These are phyloP conservation scores for Endotricha flammealis DNA, from an alignment of 2,888 invertebrate species.

Conservation along the genomic window DNA sequence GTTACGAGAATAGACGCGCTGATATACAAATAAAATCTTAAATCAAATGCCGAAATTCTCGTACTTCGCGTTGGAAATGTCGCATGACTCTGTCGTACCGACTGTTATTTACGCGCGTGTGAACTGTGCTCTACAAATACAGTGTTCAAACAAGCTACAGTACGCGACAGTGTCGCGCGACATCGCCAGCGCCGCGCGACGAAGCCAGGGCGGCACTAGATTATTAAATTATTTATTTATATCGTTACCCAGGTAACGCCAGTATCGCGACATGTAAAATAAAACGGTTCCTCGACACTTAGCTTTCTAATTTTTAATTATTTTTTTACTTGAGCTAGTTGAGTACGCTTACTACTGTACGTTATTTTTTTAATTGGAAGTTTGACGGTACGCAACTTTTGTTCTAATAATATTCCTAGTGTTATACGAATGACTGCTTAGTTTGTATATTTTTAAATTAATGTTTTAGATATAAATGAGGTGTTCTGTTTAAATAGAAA, in stretches of 20 bases:
- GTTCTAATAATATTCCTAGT: constrained; percentile 55
- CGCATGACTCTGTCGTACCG: no score
- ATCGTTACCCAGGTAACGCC: constrained; percentile 6
- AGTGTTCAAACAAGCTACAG: no score
- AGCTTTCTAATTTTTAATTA: constrained; percentile 46
- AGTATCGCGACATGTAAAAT: constrained; percentile 8
- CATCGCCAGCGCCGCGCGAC: no score
- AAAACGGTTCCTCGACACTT: constrained; percentile 20
- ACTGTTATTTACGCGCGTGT: no score
- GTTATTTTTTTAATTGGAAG: constrained; percentile 50
- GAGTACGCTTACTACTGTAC: constrained; percentile 73
- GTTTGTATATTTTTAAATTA: constrained; percentile 70
- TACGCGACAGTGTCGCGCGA: no score
- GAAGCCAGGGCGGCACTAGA: constrained; percentile 12
- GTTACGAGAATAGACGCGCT: no score
- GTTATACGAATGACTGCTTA: constrained; percentile 75
- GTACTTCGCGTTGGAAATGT: no score
- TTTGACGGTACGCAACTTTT: constrained; percentile 45
- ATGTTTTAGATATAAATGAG: constrained; percentile 49
- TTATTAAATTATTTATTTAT: constrained; percentile 30
- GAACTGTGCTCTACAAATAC: no score
- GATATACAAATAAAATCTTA: no score
- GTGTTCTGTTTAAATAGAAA: constrained; percentile 55
- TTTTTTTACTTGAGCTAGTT: constrained; percentile 61
- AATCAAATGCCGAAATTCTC: no score